A percentile compares a stretch with the other conserved stretches of the same genome.
Evolutionary conservation across 1,140 invertebrate genomes (phyloP).

Genomic region (Pararge aegeria): DNA sequence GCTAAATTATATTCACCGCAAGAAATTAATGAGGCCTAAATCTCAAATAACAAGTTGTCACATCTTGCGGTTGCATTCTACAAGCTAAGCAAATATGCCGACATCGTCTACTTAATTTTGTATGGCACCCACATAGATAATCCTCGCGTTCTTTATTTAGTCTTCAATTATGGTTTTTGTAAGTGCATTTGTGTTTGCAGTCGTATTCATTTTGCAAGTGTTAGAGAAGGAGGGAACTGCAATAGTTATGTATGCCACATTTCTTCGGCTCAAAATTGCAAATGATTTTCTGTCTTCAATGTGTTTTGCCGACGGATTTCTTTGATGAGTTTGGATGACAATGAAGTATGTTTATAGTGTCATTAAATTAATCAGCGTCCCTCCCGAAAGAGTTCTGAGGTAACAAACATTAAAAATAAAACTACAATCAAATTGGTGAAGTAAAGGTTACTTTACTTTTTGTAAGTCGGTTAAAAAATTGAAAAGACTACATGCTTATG

Average conservation of each 20-base stretch:
- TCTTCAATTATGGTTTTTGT: constrained; percentile 6
- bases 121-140: constrained; percentile 20
- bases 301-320: neutral
- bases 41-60: neutral
- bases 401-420: too few species aligned
- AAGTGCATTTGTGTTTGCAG: neutral
- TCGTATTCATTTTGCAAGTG: neutral
- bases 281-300: neutral
- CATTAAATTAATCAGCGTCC: too few species aligned
- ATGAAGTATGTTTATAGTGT: too few species aligned
- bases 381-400: too few species aligned
- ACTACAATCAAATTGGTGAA: too few species aligned
- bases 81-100: constrained; percentile 20
- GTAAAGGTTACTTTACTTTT: too few species aligned
- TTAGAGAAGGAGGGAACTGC: neutral
- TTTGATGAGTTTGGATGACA: too few species aligned
- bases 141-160: neutral
- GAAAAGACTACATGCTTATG: too few species aligned
- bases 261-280: too few species aligned
- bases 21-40: neutral
- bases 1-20: neutral
- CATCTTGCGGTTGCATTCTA: constrained; percentile 1
- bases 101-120: constrained; percentile 27
- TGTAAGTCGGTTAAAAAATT: too few species aligned
- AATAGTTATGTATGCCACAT: neutral